phyloP scores from a whole-genome alignment of 2,113 vertebrate genomes.

The Hirundichthys speculiger region DNA sequence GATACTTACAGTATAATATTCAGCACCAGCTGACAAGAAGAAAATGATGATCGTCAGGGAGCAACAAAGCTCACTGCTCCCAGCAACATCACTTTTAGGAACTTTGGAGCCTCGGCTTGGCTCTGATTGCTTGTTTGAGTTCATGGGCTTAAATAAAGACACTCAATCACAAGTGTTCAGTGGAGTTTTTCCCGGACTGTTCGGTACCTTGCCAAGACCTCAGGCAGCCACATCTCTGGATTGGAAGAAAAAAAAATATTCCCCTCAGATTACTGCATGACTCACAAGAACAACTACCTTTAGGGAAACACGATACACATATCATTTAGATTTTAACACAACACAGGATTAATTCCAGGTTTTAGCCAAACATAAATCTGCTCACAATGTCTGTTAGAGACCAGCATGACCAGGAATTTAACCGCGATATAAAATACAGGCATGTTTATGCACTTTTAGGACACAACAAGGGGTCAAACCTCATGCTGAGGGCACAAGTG shows the following conservation, averaged over 20 bases:
- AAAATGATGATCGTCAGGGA: constrained; percentile 45
- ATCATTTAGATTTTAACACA: constrained; percentile 60
- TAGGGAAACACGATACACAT: constrained; percentile 52
- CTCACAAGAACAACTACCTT: constrained; percentile 71
- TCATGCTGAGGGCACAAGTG: background rate
- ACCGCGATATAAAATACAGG: constrained; percentile 1
- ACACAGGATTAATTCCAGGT: constrained; percentile 31
- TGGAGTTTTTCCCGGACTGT: constrained; percentile 63
- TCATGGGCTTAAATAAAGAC: constrained; percentile 77
- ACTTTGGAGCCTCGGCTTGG: constrained; percentile 55
- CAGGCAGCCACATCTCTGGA: constrained; percentile 68
- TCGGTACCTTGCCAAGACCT: constrained; percentile 69
- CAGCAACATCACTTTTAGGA: constrained; percentile 60
- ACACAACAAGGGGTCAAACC: constrained; percentile 1
- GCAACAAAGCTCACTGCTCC: constrained; percentile 34
- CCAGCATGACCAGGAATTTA: constrained; percentile 7
- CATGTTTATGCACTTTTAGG: background rate
- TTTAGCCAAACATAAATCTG: constrained; percentile 16
- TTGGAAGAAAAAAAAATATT: constrained; percentile 62
- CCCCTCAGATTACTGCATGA: constrained; percentile 65
- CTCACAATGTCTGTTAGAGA: constrained; percentile 5
- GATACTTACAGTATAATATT: constrained; percentile 13
- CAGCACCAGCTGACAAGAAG: constrained; percentile 35
- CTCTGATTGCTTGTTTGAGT: constrained; percentile 73
- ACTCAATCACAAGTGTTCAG: constrained; percentile 71